These are phyloP conservation scores for Hydrolagus affinis DNA, from an alignment of 2,113 vertebrate genomes.

Conservation along the genomic window DNA sequence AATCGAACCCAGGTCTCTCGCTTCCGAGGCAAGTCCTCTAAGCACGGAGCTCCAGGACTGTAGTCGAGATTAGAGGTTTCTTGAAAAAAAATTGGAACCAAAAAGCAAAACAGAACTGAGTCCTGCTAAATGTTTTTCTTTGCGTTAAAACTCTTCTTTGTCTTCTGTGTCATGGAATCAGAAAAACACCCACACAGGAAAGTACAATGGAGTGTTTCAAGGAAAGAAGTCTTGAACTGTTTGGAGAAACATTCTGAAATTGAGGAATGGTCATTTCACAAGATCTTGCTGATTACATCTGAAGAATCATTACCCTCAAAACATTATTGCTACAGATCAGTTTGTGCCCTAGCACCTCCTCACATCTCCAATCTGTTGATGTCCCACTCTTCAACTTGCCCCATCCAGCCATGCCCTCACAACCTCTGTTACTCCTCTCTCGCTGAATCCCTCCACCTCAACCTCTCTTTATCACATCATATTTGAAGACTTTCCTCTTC, in stretches of 20 bases:
- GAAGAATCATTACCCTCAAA: constrained; percentile 38
- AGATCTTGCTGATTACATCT: constrained; percentile 64
- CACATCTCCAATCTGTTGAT: no score
- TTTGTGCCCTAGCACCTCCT: no score
- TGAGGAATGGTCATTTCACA: constrained; percentile 91
- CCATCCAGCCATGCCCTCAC: no score
- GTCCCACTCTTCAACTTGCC: no score
- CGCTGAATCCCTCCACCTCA: no score
- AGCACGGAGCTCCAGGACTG: no score
- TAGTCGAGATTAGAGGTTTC: no score
- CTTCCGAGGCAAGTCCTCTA: no score
- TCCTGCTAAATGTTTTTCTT: not conserved
- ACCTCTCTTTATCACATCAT: not conserved
- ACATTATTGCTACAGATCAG: no score
- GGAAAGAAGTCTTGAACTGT: constrained; percentile 79
- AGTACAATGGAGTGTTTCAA: constrained; percentile 61
- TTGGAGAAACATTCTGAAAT: constrained; percentile 86
- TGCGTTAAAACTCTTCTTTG: not conserved
- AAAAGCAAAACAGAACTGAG: not conserved
- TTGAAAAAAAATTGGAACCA: not conserved
- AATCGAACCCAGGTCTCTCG: no score
- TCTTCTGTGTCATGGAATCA: not conserved
- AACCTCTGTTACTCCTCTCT: no score
- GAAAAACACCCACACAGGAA: not conserved
- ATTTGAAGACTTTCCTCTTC: not conserved